A percentile compares a stretch with the other conserved stretches of the same genome.
Conservation (phyloP, 1,140 invertebrate species). For the Drosophila takahashii region DNA sequence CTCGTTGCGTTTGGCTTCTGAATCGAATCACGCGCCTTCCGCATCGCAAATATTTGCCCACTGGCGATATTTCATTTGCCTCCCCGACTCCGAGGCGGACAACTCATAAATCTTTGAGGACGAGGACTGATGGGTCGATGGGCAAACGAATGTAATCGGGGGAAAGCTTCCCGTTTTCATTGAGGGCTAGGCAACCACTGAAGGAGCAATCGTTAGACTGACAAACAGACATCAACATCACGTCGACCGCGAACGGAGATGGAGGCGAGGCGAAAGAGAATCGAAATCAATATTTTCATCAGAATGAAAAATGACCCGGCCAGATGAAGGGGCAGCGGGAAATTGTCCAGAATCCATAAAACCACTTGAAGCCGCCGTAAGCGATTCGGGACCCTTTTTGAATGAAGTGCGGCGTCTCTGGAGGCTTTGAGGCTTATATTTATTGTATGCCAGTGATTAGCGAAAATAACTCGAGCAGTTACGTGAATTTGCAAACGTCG, state of each 20-base stretch:
- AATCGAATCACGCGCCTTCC: conserved; percentile 64
- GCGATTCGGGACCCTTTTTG: conserved; percentile 22
- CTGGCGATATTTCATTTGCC: conserved; percentile 76
- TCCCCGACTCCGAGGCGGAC: conserved; percentile 39
- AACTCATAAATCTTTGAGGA: conserved; percentile 73
- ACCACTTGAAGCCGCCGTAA: conserved; percentile 52
- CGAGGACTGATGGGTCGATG: conserved; percentile 31
- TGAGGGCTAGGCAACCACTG: conserved; percentile 56
- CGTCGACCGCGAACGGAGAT: conserved; percentile 22
- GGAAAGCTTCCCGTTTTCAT: conserved; percentile 42
- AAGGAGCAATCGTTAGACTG: conserved; percentile 74
- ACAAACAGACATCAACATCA: conserved; percentile 80
- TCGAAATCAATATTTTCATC: conserved; percentile 80
- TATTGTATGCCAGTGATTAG: conserved; percentile 64
- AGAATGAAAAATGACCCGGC: conserved; percentile 73
- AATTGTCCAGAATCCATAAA: conserved; percentile 61
- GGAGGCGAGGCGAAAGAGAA: conserved; percentile 1
- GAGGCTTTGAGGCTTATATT: conserved; percentile 26
- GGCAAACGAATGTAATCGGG: conserved; percentile 61
- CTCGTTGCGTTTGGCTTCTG: conserved; percentile 42
- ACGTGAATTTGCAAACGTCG: conserved; percentile 64
- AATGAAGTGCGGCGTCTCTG: conserved; percentile 41
- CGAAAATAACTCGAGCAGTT: conserved; percentile 48
- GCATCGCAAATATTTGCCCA: conserved; percentile 73
- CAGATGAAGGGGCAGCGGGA: background rate